phyloP scores from a whole-genome alignment of 2,888 invertebrate genomes.

The Drosophila ezoana region DNA sequence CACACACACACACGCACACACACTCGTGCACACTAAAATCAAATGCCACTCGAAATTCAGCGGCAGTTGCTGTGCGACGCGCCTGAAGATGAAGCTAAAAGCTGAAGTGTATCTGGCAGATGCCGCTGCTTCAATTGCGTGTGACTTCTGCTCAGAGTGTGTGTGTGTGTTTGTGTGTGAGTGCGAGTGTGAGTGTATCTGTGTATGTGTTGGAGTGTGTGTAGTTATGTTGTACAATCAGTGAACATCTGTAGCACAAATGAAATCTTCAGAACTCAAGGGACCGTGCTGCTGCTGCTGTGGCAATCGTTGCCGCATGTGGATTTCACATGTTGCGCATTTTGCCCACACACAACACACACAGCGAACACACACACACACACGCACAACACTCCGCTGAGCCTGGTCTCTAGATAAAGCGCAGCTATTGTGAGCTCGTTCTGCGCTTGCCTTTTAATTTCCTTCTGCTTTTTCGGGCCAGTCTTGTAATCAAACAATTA shows the following conservation, averaged over 20 bases:
- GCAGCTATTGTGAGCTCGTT: constrained; percentile 60
- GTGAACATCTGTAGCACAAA: constrained; percentile 78
- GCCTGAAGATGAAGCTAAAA: constrained; percentile 52
- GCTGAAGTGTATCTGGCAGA: constrained; percentile 66
- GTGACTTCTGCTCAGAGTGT: constrained; percentile 62
- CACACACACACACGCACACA: constrained; percentile 22
- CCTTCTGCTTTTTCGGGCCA: constrained; percentile 51
- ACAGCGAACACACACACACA: constrained; percentile 14
- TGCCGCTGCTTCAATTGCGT: constrained; percentile 80
- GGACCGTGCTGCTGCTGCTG: constrained; percentile 57
- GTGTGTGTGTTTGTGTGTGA: constrained; percentile 27
- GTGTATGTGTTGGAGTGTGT: constrained; percentile 31
- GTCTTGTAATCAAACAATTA: constrained; percentile 80
- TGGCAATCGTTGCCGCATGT: constrained; percentile 69
- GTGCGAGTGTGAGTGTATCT: constrained; percentile 27
- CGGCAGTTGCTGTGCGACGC: constrained; percentile 64
- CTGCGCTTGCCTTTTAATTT: constrained; percentile 37
- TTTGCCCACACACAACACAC: constrained; percentile 67
- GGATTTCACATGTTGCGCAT: constrained; percentile 80
- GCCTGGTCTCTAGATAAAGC: constrained; percentile 45
- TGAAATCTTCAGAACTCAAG: constrained; percentile 75
- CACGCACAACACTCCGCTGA: constrained; percentile 1
- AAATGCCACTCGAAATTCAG: constrained; percentile 77
- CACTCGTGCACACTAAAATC: constrained; percentile 68
- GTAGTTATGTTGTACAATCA: constrained; percentile 76